These are phyloP conservation scores for Eidolon helvum DNA, from an alignment of 2,113 vertebrate genomes.

Conservation along the genomic window DNA sequence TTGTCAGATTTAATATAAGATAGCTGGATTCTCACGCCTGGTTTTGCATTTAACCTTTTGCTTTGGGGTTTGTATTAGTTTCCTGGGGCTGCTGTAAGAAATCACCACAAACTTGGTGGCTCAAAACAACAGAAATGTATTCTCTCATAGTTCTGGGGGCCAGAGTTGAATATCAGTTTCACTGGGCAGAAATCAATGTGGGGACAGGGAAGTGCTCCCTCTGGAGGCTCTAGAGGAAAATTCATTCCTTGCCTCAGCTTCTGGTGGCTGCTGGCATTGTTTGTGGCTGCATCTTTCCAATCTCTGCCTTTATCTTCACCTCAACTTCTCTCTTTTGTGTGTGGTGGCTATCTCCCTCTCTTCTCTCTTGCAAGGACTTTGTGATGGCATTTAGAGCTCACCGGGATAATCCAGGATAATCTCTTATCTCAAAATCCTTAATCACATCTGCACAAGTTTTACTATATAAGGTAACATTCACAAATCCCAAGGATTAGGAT, in stretches of 20 bases:
- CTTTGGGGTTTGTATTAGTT: constrained; percentile 2
- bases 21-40: background rate
- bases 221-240: background rate
- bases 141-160: background rate
- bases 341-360: background rate
- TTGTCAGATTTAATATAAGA: background rate
- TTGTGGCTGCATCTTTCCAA: background rate
- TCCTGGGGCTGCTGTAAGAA: background rate
- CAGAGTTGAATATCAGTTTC: background rate
- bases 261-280: background rate
- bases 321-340: background rate
- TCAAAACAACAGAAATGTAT: background rate
- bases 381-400: background rate
- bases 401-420: background rate
- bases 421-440: background rate
- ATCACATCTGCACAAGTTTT: background rate
- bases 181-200: background rate
- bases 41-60: background rate
- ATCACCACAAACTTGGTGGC: background rate
- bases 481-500: background rate
- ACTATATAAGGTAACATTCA: background rate
- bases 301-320: background rate
- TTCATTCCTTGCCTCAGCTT: background rate
- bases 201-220: background rate
- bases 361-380: background rate